phyloP scores from a whole-genome alignment of 2,888 invertebrate genomes.

The Xestia sexstrigata region DNA sequence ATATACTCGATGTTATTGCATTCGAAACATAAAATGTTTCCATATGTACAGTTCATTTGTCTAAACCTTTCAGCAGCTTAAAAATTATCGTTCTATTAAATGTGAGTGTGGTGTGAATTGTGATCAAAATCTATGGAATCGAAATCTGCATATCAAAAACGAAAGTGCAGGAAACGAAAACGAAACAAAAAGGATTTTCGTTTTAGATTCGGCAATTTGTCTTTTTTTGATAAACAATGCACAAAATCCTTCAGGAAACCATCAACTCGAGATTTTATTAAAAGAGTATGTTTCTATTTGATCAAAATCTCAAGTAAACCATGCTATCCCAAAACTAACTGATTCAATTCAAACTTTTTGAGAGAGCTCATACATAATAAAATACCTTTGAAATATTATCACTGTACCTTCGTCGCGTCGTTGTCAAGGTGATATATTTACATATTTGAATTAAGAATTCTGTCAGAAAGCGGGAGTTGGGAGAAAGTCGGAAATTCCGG shows the following conservation, averaged over 20 bases:
- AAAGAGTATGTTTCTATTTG: background rate
- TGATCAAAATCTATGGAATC: background rate
- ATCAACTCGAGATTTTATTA: background rate
- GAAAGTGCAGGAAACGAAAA: no score
- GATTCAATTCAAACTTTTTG: conserved; percentile 35
- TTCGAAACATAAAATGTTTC: background rate
- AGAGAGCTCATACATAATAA: conserved; percentile 47
- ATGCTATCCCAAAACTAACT: conserved; percentile 10
- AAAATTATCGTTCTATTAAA: no score
- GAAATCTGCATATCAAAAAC: background rate
- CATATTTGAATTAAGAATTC: conserved; percentile 68
- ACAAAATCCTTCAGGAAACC: background rate
- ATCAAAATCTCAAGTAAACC: background rate
- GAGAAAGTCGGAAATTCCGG: conserved; percentile 11
- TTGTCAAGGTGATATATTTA: conserved; percentile 62
- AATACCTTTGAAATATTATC: conserved; percentile 53
- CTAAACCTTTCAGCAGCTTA: background rate
- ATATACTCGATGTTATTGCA: background rate
- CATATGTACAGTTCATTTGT: background rate
- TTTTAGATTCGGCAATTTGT: background rate
- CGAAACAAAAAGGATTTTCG: no score
- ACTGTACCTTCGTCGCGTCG: conserved; percentile 42
- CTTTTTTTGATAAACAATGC: background rate
- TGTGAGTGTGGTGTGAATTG: background rate
- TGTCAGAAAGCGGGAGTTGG: conserved; percentile 27